phyloP scores from a whole-genome alignment of 2,113 vertebrate genomes.

The Onychostoma macrolepis region DNA sequence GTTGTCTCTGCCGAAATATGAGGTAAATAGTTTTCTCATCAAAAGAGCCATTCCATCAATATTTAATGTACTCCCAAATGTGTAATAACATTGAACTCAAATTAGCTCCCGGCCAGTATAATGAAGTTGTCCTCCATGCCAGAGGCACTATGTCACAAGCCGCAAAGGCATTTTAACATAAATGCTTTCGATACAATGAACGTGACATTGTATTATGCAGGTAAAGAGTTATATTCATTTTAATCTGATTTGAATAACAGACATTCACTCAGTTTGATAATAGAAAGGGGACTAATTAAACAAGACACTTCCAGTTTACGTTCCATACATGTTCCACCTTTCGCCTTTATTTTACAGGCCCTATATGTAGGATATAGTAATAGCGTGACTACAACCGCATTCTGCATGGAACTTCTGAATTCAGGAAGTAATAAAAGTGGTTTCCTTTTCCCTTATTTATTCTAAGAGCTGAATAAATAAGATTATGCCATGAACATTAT shows the following conservation, averaged over 20 bases:
- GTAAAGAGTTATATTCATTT: not conserved
- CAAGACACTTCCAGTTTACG: no score
- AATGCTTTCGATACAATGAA: not conserved
- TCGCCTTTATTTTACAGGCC: no score
- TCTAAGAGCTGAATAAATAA: not conserved
- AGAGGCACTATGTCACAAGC: not conserved
- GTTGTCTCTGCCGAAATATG: slow-evolving; percentile 28
- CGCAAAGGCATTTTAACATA: not conserved
- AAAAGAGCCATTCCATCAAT: slow-evolving; percentile 3
- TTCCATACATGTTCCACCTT: no score
- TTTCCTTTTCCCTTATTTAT: slow-evolving; percentile 6
- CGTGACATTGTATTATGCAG: not conserved
- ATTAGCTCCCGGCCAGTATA: not conserved
- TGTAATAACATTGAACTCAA: not conserved
- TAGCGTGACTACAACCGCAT: not conserved
- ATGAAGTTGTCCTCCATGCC: not conserved
- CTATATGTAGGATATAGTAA: not conserved
- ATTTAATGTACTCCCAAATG: slow-evolving; percentile 20
- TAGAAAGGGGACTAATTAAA: not conserved
- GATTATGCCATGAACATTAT: slow-evolving; percentile 3
- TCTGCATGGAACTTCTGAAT: not conserved
- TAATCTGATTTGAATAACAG: not conserved
- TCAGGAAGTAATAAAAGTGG: not conserved
- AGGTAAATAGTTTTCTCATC: not conserved
- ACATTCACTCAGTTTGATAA: not conserved